Conservation (phyloP, 2,797 vertebrate genomes). For the Amblyraja radiata region DNA sequence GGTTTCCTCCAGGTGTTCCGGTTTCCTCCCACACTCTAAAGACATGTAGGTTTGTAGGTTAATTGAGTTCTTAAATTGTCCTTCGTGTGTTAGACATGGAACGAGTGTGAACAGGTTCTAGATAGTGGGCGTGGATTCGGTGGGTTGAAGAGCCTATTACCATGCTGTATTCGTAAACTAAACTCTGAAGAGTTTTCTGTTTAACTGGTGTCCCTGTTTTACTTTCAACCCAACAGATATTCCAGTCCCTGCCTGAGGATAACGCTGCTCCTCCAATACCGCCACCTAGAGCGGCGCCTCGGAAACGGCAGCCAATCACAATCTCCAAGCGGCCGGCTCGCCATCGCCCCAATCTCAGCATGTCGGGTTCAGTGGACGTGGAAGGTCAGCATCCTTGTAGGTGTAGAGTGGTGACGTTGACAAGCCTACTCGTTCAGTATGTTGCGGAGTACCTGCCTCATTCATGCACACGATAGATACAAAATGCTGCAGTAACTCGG, state of each 20-base stretch:
- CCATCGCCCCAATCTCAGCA: slow-evolving; percentile 62
- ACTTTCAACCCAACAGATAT: slow-evolving; percentile 65
- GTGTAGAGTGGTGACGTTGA: background rate
- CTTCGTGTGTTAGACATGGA: no score
- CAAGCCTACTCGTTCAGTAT: background rate
- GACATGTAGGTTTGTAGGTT: no score
- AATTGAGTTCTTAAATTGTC: no score
- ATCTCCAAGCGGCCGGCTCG: slow-evolving; percentile 87
- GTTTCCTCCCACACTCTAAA: no score
- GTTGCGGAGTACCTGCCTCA: background rate
- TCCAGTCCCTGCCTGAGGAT: slow-evolving; percentile 77
- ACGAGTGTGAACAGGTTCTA: no score
- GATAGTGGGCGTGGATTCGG: no score
- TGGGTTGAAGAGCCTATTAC: no score
- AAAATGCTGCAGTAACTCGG: no score
- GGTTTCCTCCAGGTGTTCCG: no score
- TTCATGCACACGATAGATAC: background rate
- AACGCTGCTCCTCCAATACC: slow-evolving; percentile 71
- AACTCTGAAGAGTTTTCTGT: background rate
- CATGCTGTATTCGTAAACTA: no score
- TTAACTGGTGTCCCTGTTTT: background rate
- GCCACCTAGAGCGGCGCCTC: slow-evolving; percentile 77
- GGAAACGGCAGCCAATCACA: slow-evolving; percentile 89
- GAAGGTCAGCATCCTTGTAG: slow-evolving; percentile 61
- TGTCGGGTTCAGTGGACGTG: slow-evolving; percentile 52